phyloP scores from a whole-genome alignment of 2,113 vertebrate genomes.

The Esox niger region DNA sequence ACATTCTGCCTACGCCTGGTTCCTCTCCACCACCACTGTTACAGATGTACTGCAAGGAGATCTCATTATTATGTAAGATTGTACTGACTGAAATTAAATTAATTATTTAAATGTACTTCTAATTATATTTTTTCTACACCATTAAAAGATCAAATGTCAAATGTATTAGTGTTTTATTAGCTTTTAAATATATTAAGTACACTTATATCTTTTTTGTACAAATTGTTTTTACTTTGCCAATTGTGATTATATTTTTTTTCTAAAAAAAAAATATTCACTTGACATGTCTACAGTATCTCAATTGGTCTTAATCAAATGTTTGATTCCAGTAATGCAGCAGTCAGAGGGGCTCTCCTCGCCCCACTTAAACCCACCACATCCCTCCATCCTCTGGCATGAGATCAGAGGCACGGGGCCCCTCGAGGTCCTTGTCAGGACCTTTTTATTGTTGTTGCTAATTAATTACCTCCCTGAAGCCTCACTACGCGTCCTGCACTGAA shows the following conservation, averaged over 20 bases:
- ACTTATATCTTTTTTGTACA: neutral
- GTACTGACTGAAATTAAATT: too few relatives aligned
- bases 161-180: too few relatives aligned
- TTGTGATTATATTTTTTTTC: too few relatives aligned
- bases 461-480: constrained; percentile 74
- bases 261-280: neutral
- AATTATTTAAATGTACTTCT: too few relatives aligned
- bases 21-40: too few relatives aligned
- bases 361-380: constrained; percentile 47
- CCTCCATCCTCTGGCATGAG: constrained; percentile 61
- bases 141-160: too few relatives aligned
- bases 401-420: constrained; percentile 62
- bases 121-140: too few relatives aligned
- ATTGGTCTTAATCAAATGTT: constrained; percentile 38
- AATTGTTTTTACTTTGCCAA: too few relatives aligned
- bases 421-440: constrained; percentile 63
- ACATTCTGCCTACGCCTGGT: too few relatives aligned
- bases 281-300: constrained; percentile 5
- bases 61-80: too few relatives aligned
- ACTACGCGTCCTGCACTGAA: constrained; percentile 59
- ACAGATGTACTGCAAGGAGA: too few relatives aligned
- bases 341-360: constrained; percentile 34
- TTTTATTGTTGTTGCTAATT: constrained; percentile 78
- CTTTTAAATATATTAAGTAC: neutral
- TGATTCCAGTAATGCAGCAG: constrained; percentile 31